Evolutionary conservation across 2,888 invertebrate species (phyloP).

Genomic region (Clistopyga incitator): DNA sequence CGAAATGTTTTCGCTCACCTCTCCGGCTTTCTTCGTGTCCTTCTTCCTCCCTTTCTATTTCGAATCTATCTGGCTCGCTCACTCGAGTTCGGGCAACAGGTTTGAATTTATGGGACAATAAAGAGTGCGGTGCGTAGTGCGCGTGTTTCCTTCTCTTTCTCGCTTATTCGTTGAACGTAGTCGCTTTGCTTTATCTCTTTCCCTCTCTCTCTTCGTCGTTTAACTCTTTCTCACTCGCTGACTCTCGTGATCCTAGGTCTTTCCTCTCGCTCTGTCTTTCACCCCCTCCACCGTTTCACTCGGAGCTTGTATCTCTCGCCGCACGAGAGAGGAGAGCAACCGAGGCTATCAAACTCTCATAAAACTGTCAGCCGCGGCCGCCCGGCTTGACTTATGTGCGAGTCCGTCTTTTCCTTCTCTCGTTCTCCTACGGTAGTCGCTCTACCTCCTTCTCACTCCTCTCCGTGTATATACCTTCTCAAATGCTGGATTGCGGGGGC

Average conservation of each 20-base stretch:
- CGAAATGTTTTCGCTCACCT: constrained; percentile 55
- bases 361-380: constrained; percentile 83
- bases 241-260: constrained; percentile 43
- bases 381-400: constrained; percentile 83
- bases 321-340: constrained; percentile 73
- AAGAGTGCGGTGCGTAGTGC: constrained; percentile 82
- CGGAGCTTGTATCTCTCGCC: constrained; percentile 61
- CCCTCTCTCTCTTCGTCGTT: constrained; percentile 45
- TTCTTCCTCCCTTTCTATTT: constrained; percentile 68
- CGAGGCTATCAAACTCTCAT: constrained; percentile 84
- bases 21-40: constrained; percentile 54
- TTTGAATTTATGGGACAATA: constrained; percentile 84
- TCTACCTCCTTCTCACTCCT: constrained; percentile 51
- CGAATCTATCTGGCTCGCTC: constrained; percentile 68
- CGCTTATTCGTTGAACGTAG: constrained; percentile 65
- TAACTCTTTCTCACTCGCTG: constrained; percentile 51
- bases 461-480: constrained; percentile 17
- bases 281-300: constrained; percentile 65
- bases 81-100: constrained; percentile 81
- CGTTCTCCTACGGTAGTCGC: constrained; percentile 56
- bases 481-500: constrained; percentile 26
- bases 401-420: constrained; percentile 68
- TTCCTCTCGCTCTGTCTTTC: constrained; percentile 58
- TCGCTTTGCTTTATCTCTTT: constrained; percentile 66
- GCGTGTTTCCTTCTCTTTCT: constrained; percentile 79